phyloP scores from a whole-genome alignment of 2,113 vertebrate genomes.

The Perca fluviatilis region DNA sequence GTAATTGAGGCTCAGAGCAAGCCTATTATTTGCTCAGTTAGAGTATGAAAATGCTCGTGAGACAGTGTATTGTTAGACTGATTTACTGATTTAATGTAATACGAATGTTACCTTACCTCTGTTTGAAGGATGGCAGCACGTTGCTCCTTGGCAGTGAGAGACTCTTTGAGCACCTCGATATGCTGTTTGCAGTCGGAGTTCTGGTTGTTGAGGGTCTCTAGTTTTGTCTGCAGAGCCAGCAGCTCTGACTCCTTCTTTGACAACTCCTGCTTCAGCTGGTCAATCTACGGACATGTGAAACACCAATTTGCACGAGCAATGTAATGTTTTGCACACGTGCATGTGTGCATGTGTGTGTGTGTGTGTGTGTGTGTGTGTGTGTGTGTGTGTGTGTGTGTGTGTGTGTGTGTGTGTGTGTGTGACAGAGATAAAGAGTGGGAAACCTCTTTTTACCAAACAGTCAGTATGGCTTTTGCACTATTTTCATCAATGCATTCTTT shows the following conservation, averaged over 20 bases:
- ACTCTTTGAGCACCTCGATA: conserved; percentile 99
- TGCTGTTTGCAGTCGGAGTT: conserved; percentile 99
- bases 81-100: conserved; percentile 11
- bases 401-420: neutral
- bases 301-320: neutral
- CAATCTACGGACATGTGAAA: conserved; percentile 86
- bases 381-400: neutral
- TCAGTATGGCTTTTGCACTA: conserved; percentile 30
- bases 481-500: conserved; percentile 63
- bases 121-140: conserved; percentile 99
- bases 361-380: neutral
- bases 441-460: conserved; percentile 12
- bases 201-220: conserved; percentile 99
- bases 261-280: conserved; percentile 98
- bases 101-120: conserved; percentile 85
- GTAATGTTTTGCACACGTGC: neutral
- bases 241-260: conserved; percentile 99
- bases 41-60: conserved; percentile 27
- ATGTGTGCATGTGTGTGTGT: neutral
- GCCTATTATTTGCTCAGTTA: conserved; percentile 35
- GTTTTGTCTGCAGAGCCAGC: conserved; percentile 98
- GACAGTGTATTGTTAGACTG: conserved; percentile 10
- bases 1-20: neutral
- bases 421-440: neutral
- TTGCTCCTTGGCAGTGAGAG: conserved; percentile 99